These are phyloP conservation scores for Clinocottus analis DNA, from an alignment of 2,113 vertebrate species.

Conservation along the genomic window DNA sequence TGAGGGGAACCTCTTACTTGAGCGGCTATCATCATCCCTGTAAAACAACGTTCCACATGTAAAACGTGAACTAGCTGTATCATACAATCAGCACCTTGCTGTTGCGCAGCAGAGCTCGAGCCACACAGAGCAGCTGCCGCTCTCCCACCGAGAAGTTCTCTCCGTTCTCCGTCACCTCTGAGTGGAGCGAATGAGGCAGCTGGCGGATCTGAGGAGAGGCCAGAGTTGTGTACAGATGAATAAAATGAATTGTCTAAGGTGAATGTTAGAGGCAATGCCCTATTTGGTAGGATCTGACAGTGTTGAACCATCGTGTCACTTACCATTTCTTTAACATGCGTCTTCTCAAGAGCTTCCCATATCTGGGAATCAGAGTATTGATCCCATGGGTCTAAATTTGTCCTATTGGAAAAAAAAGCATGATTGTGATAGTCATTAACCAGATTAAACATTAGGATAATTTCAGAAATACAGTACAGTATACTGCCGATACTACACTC, in stretches of 20 bases:
- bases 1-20: slow-evolving; percentile 7
- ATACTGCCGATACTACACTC: neutral
- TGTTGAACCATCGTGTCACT: slow-evolving; percentile 30
- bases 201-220: slow-evolving; percentile 77
- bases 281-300: neutral
- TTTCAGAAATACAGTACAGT: neutral
- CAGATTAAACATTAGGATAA: slow-evolving; percentile 14
- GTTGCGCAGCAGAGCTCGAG: slow-evolving; percentile 85
- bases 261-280: neutral
- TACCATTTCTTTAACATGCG: slow-evolving; percentile 85
- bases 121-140: slow-evolving; percentile 85
- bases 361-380: slow-evolving; percentile 82
- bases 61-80: slow-evolving; percentile 31
- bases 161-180: slow-evolving; percentile 86
- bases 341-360: slow-evolving; percentile 86
- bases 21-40: slow-evolving; percentile 22
- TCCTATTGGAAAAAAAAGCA: slow-evolving; percentile 67
- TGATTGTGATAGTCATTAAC: neutral
- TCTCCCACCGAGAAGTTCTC: slow-evolving; percentile 89
- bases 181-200: slow-evolving; percentile 82
- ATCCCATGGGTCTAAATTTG: slow-evolving; percentile 84
- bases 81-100: slow-evolving; percentile 82
- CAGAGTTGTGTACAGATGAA: slow-evolving; percentile 18
- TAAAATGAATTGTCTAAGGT: too few species aligned
- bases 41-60: slow-evolving; percentile 15